Conservation (phyloP, 2,888 invertebrate species). For the Cheilosia pagana region DNA sequence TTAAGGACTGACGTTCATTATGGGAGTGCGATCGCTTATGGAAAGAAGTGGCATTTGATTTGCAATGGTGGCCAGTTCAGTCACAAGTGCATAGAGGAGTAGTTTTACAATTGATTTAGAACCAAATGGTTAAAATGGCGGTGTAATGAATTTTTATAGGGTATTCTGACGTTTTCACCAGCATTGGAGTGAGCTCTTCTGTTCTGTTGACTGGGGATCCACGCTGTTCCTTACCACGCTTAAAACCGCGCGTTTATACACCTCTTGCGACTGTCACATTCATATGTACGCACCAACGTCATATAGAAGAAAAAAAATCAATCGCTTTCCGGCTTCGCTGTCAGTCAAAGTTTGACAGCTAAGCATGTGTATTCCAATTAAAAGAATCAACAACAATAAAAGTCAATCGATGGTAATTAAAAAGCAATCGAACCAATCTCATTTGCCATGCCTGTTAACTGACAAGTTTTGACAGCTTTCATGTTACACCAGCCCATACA, state of each 20-base stretch:
- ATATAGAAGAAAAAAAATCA: not conserved
- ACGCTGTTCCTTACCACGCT: too few species aligned
- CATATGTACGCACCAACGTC: not conserved
- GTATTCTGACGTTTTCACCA: too few species aligned
- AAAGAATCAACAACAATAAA: slow-evolving; percentile 53
- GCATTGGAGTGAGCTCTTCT: too few species aligned
- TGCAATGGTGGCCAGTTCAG: too few species aligned
- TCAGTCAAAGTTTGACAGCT: slow-evolving; percentile 41
- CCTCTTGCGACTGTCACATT: too few species aligned
- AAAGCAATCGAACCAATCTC: slow-evolving; percentile 2
- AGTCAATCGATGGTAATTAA: slow-evolving; percentile 33
- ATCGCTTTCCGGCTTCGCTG: not conserved
- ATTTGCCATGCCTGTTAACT: slow-evolving; percentile 7
- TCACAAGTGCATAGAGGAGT: too few species aligned
- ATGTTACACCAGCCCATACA: not conserved
- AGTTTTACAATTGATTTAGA: too few species aligned
- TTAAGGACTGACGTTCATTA: slow-evolving; percentile 21
- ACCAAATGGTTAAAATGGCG: too few species aligned
- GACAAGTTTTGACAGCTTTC: slow-evolving; percentile 44
- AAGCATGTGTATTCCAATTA: slow-evolving; percentile 26
- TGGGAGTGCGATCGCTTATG: slow-evolving; percentile 19
- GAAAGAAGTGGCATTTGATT: too few species aligned
- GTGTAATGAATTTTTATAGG: too few species aligned
- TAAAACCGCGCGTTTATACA: too few species aligned
- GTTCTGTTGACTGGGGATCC: too few species aligned